phyloP scores from a whole-genome alignment of 2,797 vertebrate species.

The Clarias laeviceps region DNA sequence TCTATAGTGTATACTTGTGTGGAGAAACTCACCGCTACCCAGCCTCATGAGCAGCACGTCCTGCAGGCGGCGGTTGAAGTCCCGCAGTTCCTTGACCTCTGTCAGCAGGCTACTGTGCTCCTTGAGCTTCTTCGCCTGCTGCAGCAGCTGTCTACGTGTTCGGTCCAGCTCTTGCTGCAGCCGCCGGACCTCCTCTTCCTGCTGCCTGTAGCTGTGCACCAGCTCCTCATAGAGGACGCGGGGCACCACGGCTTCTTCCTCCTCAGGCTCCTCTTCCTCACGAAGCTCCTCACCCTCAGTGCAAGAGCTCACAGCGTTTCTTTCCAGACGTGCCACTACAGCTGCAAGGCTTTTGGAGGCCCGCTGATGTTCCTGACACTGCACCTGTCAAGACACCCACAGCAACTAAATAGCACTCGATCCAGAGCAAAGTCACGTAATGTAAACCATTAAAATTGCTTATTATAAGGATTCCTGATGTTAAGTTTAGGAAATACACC shows the following conservation, averaged over 20 bases:
- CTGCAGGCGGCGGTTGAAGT: slow-evolving; percentile 97
- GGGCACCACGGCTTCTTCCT: slow-evolving; percentile 84
- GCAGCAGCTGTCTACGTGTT: slow-evolving; percentile 95
- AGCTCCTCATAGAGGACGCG: slow-evolving; percentile 94
- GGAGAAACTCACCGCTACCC: slow-evolving; percentile 89
- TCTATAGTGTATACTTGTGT: background rate
- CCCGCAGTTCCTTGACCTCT: slow-evolving; percentile 97
- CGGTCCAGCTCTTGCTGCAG: slow-evolving; percentile 97
- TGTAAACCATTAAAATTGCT: background rate
- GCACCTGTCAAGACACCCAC: slow-evolving; percentile 63
- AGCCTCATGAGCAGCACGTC: slow-evolving; percentile 96
- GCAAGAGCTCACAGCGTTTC: slow-evolving; percentile 85
- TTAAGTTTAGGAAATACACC: background rate
- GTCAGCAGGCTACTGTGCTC: slow-evolving; percentile 95
- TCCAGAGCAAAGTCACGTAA: background rate
- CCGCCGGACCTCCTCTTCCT: slow-evolving; percentile 96
- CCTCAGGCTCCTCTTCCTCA: slow-evolving; percentile 75
- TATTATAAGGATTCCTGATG: background rate
- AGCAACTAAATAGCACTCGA: background rate
- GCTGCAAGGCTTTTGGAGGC: slow-evolving; percentile 93
- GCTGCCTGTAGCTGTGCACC: slow-evolving; percentile 94
- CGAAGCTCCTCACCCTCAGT: slow-evolving; percentile 82
- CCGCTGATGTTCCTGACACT: slow-evolving; percentile 74
- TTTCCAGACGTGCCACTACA: slow-evolving; percentile 94
- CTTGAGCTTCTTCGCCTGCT: slow-evolving; percentile 98